These are phyloP conservation scores for Cromileptes altivelis DNA, from an alignment of 2,113 vertebrate genomes.

Conservation along the genomic window DNA sequence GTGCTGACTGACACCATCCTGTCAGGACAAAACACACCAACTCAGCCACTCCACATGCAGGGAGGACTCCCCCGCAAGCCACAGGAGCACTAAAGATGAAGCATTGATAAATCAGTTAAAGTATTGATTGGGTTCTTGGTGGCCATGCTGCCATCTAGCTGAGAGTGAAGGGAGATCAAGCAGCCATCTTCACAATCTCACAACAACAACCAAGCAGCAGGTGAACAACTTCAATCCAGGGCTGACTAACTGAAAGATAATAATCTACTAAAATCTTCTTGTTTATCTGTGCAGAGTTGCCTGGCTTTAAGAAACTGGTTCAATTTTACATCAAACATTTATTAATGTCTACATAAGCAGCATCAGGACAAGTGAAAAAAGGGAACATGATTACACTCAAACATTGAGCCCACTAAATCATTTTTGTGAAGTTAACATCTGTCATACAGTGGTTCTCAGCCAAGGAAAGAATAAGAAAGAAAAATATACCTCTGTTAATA, in stretches of 20 bases:
- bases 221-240: not conserved
- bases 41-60: not conserved
- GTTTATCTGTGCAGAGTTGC: not conserved
- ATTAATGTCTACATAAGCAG: not conserved
- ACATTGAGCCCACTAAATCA: not conserved
- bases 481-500: not conserved
- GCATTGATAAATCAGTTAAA: not conserved
- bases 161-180: conserved; percentile 35
- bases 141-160: conserved; percentile 67
- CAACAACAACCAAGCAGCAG: conserved; percentile 16
- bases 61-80: not conserved
- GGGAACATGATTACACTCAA: not conserved
- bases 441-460: too few species aligned
- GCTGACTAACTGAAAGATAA: not conserved
- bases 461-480: not conserved
- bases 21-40: not conserved
- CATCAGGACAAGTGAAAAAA: not conserved
- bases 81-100: conserved; percentile 11
- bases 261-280: not conserved
- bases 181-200: conserved; percentile 4
- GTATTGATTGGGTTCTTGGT: conserved; percentile 19
- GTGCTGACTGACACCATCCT: conserved; percentile 25
- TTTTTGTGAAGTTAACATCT: not conserved
- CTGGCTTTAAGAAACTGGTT: too few species aligned
- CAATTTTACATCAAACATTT: not conserved